phyloP scores from a whole-genome alignment of 2,113 vertebrate genomes.

The Picathartes gymnocephalus region DNA sequence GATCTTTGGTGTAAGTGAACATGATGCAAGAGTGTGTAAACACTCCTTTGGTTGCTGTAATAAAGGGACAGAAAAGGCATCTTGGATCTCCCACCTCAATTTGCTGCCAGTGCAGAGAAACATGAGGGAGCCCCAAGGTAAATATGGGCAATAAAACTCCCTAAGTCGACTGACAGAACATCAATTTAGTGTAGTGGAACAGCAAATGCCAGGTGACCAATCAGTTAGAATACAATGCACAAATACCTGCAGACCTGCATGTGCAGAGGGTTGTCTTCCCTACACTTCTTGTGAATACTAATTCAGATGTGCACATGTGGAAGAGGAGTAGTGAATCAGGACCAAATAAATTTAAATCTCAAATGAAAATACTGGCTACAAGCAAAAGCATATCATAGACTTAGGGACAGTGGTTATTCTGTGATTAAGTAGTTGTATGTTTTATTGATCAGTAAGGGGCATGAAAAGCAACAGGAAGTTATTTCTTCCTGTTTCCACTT shows the following conservation, averaged over 20 bases:
- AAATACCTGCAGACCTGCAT: background rate
- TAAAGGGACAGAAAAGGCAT: background rate
- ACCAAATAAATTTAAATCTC: background rate
- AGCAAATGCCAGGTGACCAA: background rate
- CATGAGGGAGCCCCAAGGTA: background rate
- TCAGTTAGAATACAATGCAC: background rate
- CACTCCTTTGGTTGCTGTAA: background rate
- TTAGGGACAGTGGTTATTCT: background rate
- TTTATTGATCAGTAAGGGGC: background rate
- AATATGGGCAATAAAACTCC: conserved; percentile 23
- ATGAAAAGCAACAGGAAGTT: background rate
- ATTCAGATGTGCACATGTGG: background rate
- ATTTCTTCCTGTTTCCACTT: background rate
- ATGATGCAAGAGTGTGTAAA: background rate
- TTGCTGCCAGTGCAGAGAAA: background rate
- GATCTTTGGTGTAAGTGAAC: background rate
- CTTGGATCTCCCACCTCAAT: background rate
- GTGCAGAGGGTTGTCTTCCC: background rate
- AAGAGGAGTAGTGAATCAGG: background rate
- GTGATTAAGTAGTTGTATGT: background rate
- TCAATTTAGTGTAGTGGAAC: background rate
- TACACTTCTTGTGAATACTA: background rate
- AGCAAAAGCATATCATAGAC: background rate
- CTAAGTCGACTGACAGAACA: background rate
- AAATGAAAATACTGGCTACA: background rate